Base-by-base conservation (phyloP, 2,113 vertebrate species). In the Sinocyclocheilus rhinocerous region DNA sequence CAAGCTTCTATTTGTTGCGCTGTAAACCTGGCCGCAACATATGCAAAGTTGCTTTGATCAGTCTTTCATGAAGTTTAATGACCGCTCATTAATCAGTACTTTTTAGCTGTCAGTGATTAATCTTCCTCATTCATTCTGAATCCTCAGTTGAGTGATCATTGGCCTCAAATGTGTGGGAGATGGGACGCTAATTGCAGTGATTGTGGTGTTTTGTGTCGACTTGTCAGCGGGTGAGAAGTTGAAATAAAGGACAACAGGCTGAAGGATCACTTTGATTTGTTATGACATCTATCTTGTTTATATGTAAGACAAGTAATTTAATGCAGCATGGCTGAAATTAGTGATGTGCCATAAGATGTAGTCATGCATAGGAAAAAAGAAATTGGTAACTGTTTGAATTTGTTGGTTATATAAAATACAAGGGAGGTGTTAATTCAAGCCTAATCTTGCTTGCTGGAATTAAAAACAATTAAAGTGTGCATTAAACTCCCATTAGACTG, bases 101-200 rank as follows among this genome's bases (percentile, higher is more conserved):
- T 86, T 45, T 85, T 77, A 36, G 63, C 84, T 81, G 80, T 89
- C 87, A 20, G 65, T 20, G 83, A 77, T 91, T 91, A 92, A 93
- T 78, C 91, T 87, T 89, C 85, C 85, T 83, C 33, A 84, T 88
- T 90, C 90, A 90, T 88, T 89, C 84, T 72, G 61, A 84, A 70
- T 13, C 20, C 69, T 76, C 78, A 86, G 83, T 88, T 81, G 70
- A 75, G 20, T 91, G 88, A 92, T 92, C 90, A 91, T 91, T 89
- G 84, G 89, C 84, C 75, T 81, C 86, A 48, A 24, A 81, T 67
- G 79, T 52, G 63, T 82, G 63, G n/a, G 63, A 13, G 80, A 82
- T 82, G 2, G 45, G 16, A 82, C 18, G 50, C 72, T 87, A 36
- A 61, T 85, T 83, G 72, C 84, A 82, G 65, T 1, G 80, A 69